Evolutionary conservation across 2,888 invertebrate species (phyloP).

Genomic region (Branchellion lobata): DNA sequence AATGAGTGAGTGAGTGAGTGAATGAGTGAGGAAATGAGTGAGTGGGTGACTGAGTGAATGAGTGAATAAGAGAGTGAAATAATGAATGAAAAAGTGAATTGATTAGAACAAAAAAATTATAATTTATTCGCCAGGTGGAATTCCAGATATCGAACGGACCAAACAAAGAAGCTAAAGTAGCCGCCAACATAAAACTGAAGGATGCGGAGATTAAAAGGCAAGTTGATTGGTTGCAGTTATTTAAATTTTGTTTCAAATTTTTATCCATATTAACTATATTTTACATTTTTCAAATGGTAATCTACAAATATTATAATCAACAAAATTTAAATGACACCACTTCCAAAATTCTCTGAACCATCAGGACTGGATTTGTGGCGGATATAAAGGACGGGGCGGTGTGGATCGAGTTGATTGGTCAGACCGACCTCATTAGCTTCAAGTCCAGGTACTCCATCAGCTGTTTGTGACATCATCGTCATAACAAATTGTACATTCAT

Average conservation of each 20-base stretch:
- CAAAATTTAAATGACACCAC: too few relatives aligned
- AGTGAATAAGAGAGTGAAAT: too few relatives aligned
- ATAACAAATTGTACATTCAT: background rate
- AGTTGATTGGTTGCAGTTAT: background rate
- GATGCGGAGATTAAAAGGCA: slow-evolving; percentile 37
- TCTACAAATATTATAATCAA: too few relatives aligned
- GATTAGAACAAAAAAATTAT: too few relatives aligned
- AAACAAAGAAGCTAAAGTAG: slow-evolving; percentile 33
- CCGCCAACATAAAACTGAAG: slow-evolving; percentile 36
- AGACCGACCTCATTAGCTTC: slow-evolving; percentile 36
- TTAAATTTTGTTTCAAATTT: background rate
- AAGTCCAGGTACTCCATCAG: slow-evolving; percentile 25
- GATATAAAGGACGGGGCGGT: slow-evolving; percentile 28
- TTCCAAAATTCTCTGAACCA: too few relatives aligned
- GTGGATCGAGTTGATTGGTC: slow-evolving; percentile 41
- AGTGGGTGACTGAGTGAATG: too few relatives aligned
- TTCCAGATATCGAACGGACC: slow-evolving; percentile 37
- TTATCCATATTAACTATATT: too few relatives aligned
- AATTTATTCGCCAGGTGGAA: slow-evolving; percentile 20
- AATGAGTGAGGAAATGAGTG: too few relatives aligned
- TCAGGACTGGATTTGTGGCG: slow-evolving; percentile 37
- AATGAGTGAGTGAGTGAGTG: too few relatives aligned
- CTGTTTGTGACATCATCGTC: background rate
- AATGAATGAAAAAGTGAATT: too few relatives aligned
- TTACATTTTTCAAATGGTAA: too few relatives aligned